These are phyloP conservation scores for Rattus rattus DNA, from an alignment of 2,113 vertebrate genomes.

Conservation along the genomic window DNA sequence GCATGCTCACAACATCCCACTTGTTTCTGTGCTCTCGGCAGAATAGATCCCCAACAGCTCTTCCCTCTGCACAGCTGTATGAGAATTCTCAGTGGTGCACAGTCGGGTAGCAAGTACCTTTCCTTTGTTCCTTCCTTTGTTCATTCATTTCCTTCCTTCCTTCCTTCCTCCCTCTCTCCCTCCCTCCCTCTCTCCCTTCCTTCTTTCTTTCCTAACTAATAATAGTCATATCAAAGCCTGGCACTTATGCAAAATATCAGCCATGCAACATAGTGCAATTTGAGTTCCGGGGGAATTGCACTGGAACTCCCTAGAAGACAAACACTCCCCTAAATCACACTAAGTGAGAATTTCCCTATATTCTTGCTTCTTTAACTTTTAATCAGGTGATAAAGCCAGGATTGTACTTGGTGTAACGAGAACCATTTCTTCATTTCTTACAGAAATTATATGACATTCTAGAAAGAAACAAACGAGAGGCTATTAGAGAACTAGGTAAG, in stretches of 20 bases:
- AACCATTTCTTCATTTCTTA: slow-evolving; percentile 45
- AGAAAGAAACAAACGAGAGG: slow-evolving; percentile 73
- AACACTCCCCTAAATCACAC: not conserved
- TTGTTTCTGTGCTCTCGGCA: not conserved
- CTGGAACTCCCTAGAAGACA: not conserved
- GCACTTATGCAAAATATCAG: not conserved
- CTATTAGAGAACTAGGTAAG: slow-evolving; percentile 75
- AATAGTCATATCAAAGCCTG: not conserved
- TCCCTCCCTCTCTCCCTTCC: not conserved
- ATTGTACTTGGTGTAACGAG: not conserved
- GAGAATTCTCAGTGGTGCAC: not conserved
- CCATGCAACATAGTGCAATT: fast-evolving
- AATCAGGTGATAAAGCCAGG: slow-evolving; percentile 13
- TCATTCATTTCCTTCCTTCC: not conserved
- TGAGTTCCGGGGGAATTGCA: not conserved
- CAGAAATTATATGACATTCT: slow-evolving; percentile 80
- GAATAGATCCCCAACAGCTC: not conserved
- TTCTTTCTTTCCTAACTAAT: not conserved
- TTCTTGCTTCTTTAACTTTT: not conserved
- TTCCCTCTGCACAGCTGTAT: not conserved
- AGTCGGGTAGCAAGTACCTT: not conserved
- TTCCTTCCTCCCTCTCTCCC: not conserved
- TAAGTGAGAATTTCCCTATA: not conserved
- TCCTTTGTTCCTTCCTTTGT: not conserved
- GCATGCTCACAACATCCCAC: not conserved